Percentiles rank a stretch among this genome's conserved stretches.
Conservation (phyloP, 2,888 invertebrate genomes). For the Deilephila porcellus region DNA sequence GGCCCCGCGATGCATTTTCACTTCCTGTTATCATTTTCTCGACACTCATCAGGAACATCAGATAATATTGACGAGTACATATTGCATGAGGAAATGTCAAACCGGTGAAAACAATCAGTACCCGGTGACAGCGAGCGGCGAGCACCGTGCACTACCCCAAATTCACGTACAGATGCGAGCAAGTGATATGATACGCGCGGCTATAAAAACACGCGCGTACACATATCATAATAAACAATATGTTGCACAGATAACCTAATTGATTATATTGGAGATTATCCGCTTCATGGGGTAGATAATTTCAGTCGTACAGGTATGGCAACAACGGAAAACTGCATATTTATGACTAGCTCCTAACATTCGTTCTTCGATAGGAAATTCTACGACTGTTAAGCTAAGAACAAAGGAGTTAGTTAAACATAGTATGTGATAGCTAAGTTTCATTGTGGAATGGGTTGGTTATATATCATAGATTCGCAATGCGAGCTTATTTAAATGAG, state of each 20-base stretch:
- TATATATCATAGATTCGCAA: too few relatives aligned
- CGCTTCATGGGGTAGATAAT: background rate
- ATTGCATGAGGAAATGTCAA: background rate
- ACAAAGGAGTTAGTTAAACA: too few relatives aligned
- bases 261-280: background rate
- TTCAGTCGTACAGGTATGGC: background rate
- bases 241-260: background rate
- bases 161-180: background rate
- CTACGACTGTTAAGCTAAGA: too few relatives aligned
- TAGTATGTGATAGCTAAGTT: too few relatives aligned
- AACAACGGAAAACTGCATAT: too few relatives aligned
- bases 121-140: too few relatives aligned
- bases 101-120: too few relatives aligned
- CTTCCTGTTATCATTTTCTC: background rate
- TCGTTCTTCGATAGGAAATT: too few relatives aligned
- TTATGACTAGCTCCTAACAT: too few relatives aligned
- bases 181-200: background rate
- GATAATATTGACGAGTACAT: background rate
- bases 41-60: background rate
- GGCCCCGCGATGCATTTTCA: background rate
- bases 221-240: background rate
- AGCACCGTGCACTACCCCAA: background rate
- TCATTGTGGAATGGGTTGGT: too few relatives aligned
- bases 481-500: too few relatives aligned
- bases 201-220: background rate